Base-by-base conservation (phyloP, 2,797 vertebrate genomes). In the Sternarchorhynchus goeldii region DNA sequence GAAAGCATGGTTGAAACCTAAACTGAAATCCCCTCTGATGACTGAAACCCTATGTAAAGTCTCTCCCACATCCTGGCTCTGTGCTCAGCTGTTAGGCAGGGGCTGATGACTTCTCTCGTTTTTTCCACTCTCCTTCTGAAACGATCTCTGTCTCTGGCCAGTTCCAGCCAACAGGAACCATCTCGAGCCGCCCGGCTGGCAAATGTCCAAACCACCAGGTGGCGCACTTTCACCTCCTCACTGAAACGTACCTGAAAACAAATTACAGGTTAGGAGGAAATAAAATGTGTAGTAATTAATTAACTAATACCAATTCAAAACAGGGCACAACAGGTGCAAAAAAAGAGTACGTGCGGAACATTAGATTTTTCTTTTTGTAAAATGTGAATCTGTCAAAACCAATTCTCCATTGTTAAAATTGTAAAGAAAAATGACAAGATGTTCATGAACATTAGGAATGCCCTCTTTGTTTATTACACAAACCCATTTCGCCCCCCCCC, bases 171-270 rank as follows among this genome's bases (percentile, higher is more conserved):
- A 18, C 83, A 83, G 0, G 82, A 82, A 4, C 82, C 86, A 3
- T 80, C 78, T 10, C 84, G 58, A 0, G 84, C 81, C 4, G 41
- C 77, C 16, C 36, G 36, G 71, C 77, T 78, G 1, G 68, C 77
- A 12, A n/a, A 73, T 7, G 21, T 18, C 82, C 85, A 86, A 4
- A 3, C 70, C 78, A 84, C 41, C 6, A 85, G 70, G 20, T 69
- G 66, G 64, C 36, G 82, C 56, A 84, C 78, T 8, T 20, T 68
- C 14, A 83, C 73, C 18, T 50, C 6, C 4, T 79, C 70, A 31
- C 71, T 83, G 67, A 88, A 88, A 58, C n/a, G 16, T 31, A 88
- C 85, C 87, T 88, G 71, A 34, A 56, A 73, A 31, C 31, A 32
- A 65, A 18, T 1, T 59, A 4, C 18, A 59, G 66, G 4, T 6